Evolutionary conservation across 2,797 vertebrate genomes (phyloP).

Genomic region (Aulostomus chinensis): DNA sequence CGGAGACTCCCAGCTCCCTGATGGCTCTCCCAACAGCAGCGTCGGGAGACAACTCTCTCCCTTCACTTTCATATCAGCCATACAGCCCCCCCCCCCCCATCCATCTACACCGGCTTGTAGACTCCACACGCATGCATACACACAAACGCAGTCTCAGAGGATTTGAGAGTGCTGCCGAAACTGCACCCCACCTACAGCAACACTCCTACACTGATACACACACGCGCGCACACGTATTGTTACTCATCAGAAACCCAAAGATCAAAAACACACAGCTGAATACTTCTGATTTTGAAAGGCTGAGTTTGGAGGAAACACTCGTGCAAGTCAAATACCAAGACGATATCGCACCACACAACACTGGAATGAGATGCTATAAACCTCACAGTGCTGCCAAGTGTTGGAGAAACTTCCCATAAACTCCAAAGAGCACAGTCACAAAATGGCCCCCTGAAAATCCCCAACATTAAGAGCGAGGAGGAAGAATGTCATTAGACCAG

Average conservation of each 20-base stretch:
- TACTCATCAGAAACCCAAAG: conserved; percentile 52
- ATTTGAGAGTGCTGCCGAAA: conserved; percentile 54
- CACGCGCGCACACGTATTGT: conserved; percentile 14
- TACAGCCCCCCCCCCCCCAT: conserved; percentile 49
- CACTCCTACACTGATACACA: conserved; percentile 33
- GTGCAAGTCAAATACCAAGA: conserved; percentile 34
- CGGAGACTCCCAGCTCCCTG: conserved; percentile 72
- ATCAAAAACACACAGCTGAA: conserved; percentile 57
- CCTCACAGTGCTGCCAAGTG: conserved; percentile 19
- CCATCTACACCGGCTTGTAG: conserved; percentile 35
- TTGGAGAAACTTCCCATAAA: conserved; percentile 56
- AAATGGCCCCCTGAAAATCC: conserved; percentile 64
- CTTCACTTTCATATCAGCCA: conserved; percentile 75
- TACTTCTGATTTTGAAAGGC: conserved; percentile 41
- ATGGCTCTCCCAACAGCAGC: conserved; percentile 66
- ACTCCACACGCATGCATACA: conserved; percentile 30
- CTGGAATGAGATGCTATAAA: conserved; percentile 39
- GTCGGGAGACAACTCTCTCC: conserved; percentile 72
- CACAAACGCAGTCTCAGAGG: conserved; percentile 57
- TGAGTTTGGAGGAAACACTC: conserved; percentile 40
- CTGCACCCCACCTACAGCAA: conserved; percentile 64
- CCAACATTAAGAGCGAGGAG: conserved; percentile 40
- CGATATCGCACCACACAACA: conserved; percentile 15
- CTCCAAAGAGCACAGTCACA: conserved; percentile 57
- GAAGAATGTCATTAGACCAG: conserved; percentile 60